phyloP scores from a whole-genome alignment of 2,113 vertebrate species.

The Cromileptes altivelis region DNA sequence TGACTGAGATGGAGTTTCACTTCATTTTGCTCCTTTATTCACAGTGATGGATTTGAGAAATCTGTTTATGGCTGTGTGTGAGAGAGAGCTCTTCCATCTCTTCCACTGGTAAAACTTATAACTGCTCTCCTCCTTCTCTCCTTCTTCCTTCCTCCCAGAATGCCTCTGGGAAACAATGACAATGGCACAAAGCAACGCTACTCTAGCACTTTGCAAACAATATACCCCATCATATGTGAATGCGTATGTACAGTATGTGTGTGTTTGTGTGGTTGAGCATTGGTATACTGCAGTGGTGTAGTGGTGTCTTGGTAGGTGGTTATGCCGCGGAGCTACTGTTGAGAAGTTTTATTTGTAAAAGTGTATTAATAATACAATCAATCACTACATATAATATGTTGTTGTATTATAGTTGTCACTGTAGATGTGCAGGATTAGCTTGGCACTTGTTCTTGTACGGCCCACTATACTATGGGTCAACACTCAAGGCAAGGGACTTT shows the following conservation, averaged over 20 bases:
- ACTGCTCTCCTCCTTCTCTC: slow-evolving; percentile 36
- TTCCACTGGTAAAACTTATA: slow-evolving; percentile 61
- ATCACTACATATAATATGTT: too few relatives aligned
- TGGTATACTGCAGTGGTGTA: slow-evolving; percentile 2
- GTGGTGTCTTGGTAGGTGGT: not conserved
- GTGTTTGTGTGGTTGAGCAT: slow-evolving; percentile 1
- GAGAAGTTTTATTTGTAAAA: not conserved
- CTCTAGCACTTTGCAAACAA: slow-evolving; percentile 33
- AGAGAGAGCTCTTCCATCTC: slow-evolving; percentile 18
- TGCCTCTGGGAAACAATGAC: slow-evolving; percentile 57
- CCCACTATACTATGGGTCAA: too few relatives aligned
- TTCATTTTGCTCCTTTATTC: slow-evolving; percentile 56
- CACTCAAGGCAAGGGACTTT: not conserved
- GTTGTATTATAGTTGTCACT: too few relatives aligned
- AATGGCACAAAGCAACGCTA: slow-evolving; percentile 50
- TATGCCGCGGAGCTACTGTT: not conserved
- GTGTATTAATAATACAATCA: not conserved
- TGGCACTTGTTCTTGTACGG: too few relatives aligned
- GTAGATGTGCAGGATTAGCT: too few relatives aligned
- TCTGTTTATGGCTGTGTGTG: slow-evolving; percentile 28
- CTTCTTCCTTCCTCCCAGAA: slow-evolving; percentile 42
- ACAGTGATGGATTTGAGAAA: slow-evolving; percentile 58
- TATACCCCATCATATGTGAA: not conserved
- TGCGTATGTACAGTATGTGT: not conserved
- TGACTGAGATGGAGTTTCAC: slow-evolving; percentile 37